phyloP scores from a whole-genome alignment of 2,797 vertebrate genomes.

The Hypotaenidia philippensis region DNA sequence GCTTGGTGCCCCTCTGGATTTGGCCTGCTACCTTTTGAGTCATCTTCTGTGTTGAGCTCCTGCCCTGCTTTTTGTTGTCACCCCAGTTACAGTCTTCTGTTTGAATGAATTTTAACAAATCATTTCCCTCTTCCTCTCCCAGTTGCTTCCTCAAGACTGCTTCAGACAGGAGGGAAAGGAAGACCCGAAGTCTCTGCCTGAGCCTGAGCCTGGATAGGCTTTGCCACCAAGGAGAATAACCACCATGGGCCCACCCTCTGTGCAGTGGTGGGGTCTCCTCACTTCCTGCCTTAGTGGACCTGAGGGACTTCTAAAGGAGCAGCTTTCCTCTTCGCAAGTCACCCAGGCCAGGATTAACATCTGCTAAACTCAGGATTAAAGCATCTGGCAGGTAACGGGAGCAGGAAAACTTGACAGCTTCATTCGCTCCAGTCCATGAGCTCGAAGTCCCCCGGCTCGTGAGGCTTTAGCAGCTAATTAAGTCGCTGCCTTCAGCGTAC shows the following conservation, averaged over 20 bases:
- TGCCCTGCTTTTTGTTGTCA: neutral
- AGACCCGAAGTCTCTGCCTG: neutral
- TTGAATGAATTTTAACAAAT: slow-evolving; percentile 11
- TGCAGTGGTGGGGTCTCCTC: fast-evolving
- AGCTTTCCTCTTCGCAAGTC: neutral
- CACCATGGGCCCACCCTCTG: fast-evolving
- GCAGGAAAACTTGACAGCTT: neutral
- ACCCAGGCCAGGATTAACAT: neutral
- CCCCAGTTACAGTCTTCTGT: neutral
- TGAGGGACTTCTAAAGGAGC: neutral
- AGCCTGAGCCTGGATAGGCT: fast-evolving
- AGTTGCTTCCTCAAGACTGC: neutral
- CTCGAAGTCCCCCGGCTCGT: fast-evolving
- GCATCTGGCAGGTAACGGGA: neutral
- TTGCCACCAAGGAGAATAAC: fast-evolving
- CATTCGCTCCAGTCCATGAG: neutral
- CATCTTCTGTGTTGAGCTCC: neutral
- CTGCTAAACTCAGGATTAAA: neutral
- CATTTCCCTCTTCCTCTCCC: neutral
- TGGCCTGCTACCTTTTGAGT: neutral
- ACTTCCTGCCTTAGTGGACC: neutral
- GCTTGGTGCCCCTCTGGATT: neutral
- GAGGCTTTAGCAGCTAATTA: neutral
- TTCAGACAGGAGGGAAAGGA: neutral
- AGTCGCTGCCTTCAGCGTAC: neutral